Evolutionary conservation across 2,113 vertebrate species (phyloP).

Genomic region (Lophochroa leadbeateri): DNA sequence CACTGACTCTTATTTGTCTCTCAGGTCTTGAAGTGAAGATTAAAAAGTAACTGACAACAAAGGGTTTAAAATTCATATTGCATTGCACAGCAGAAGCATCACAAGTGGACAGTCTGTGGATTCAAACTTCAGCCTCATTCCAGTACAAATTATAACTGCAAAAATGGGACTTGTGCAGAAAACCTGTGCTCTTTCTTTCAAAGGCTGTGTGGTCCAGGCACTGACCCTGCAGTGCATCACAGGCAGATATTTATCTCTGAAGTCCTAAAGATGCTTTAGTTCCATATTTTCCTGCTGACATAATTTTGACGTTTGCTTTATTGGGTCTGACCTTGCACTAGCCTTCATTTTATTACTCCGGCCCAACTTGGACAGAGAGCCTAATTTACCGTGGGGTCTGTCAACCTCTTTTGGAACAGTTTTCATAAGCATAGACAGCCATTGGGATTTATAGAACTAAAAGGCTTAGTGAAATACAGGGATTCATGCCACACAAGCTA

Average conservation of each 20-base stretch:
- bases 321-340: not conserved
- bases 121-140: not conserved
- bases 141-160: rapidly evolving
- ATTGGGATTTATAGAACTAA: constrained; percentile 66
- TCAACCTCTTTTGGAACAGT: constrained; percentile 47
- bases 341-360: constrained; percentile 46
- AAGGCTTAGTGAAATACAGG: constrained; percentile 59
- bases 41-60: not conserved
- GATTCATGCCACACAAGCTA: not conserved
- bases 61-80: not conserved
- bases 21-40: not conserved
- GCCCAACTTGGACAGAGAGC: not conserved
- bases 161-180: not conserved
- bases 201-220: not conserved
- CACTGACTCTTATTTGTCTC: not conserved
- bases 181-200: not conserved
- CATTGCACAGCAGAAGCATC: not conserved
- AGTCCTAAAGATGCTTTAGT: not conserved
- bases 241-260: constrained; percentile 44
- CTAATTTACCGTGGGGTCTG: constrained; percentile 36
- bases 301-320: constrained; percentile 66
- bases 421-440: constrained; percentile 37
- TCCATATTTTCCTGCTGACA: constrained; percentile 39
- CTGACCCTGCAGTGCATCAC: constrained; percentile 11
- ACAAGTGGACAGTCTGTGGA: not conserved